Conservation (phyloP, 2,888 invertebrate genomes). For the Acrobasis repandana region DNA sequence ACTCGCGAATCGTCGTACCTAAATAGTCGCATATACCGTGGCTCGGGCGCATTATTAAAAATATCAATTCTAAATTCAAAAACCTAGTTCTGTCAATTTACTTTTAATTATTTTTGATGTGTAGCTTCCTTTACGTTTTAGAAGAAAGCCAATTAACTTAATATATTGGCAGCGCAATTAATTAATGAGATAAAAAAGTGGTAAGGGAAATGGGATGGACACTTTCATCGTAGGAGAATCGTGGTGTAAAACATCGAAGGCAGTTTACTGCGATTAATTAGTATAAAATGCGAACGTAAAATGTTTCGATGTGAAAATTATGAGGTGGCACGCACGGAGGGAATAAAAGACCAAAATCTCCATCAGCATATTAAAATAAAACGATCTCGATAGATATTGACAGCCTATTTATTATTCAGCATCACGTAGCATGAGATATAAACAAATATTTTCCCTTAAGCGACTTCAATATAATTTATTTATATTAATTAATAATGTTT, state of each 20-base stretch:
- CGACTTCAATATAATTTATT: no score
- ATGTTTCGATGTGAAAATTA: conserved; percentile 38
- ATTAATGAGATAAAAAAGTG: conserved; percentile 20
- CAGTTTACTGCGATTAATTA: conserved; percentile 11
- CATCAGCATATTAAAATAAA: conserved; percentile 44
- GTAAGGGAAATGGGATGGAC: background rate
- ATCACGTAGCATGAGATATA: conserved; percentile 46
- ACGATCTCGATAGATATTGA: conserved; percentile 45
- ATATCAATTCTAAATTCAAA: conserved; percentile 52
- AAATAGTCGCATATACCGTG: conserved; percentile 50
- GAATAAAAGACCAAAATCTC: conserved; percentile 43
- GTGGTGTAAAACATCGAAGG: background rate
- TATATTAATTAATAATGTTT: no score
- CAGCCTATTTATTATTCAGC: conserved; percentile 46
- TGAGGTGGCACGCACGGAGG: conserved; percentile 43
- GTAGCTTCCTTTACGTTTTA: conserved; percentile 36
- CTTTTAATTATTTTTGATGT: conserved; percentile 45
- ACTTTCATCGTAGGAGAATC: background rate
- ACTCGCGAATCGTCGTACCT: conserved; percentile 65
- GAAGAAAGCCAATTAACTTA: conserved; percentile 5
- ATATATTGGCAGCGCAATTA: conserved; percentile 5
- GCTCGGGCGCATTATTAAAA: conserved; percentile 63
- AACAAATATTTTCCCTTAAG: background rate
- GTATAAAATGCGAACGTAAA: conserved; percentile 12
- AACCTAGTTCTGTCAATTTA: conserved; percentile 44